Evolutionary conservation across 2,113 vertebrate species (phyloP).

Genomic region (Myotis davidii): DNA sequence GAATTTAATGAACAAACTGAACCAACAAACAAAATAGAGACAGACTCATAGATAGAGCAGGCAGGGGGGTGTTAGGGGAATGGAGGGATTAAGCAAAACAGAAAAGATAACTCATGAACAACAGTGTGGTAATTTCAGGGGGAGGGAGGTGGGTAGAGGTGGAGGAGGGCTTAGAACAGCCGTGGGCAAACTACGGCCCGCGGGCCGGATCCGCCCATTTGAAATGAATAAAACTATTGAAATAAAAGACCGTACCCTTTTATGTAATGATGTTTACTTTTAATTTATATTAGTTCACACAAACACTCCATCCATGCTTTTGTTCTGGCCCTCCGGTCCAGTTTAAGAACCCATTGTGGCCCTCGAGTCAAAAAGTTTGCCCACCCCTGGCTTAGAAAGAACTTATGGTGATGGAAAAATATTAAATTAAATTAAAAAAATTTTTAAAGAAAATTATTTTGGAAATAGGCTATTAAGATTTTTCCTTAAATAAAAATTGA

Average conservation of each 20-base stretch:
- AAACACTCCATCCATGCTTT: too few relatives aligned
- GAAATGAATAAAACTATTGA: too few relatives aligned
- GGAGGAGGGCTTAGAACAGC: neutral
- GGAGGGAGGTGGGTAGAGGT: neutral
- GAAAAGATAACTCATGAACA: neutral
- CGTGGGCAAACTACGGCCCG: too few relatives aligned
- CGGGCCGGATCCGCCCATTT: too few relatives aligned
- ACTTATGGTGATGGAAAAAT: neutral
- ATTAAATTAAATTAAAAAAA: neutral
- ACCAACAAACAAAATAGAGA: neutral
- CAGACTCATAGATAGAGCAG: neutral
- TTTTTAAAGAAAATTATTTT: neutral
- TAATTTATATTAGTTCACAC: too few relatives aligned
- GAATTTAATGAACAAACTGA: neutral
- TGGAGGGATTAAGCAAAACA: neutral
- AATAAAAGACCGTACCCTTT: too few relatives aligned
- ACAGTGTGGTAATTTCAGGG: neutral
- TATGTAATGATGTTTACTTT: too few relatives aligned
- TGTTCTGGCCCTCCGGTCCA: too few relatives aligned
- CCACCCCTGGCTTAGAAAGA: neutral
- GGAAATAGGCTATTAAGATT: slow-evolving; percentile 7
- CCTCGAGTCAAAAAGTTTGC: too few relatives aligned
- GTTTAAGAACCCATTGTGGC: too few relatives aligned
- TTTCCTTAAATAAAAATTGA: neutral
- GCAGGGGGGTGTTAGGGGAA: neutral